Conservation (phyloP, 2,888 invertebrate genomes). For the Drosophila parthenogenetica region DNA sequence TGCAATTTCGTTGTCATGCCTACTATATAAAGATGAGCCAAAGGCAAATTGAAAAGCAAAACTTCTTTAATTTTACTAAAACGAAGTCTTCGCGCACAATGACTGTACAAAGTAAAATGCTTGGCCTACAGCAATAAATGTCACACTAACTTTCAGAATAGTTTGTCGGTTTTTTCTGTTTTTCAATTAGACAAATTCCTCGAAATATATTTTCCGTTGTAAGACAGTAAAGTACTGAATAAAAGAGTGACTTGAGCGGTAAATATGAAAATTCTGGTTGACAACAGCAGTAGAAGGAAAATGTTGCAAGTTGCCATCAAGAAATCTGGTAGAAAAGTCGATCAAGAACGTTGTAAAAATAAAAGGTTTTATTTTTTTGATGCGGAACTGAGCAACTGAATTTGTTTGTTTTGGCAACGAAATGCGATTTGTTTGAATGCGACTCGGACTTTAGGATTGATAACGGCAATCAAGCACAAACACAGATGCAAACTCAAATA, state of each 20-base stretch:
- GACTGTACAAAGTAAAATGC: constrained; percentile 59
- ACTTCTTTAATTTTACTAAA: constrained; percentile 78
- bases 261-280: constrained; percentile 32
- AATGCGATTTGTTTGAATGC: constrained; percentile 4
- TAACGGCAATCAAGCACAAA: constrained; percentile 46
- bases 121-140: constrained; percentile 77
- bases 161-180: constrained; percentile 47
- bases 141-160: constrained; percentile 66
- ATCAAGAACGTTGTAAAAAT: constrained; percentile 46
- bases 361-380: constrained; percentile 19
- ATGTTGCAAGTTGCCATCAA: constrained; percentile 10
- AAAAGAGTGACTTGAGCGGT: constrained; percentile 8
- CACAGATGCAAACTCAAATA: constrained; percentile 28
- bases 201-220: neutral
- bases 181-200: constrained; percentile 68
- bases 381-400: constrained; percentile 14
- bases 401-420: constrained; percentile 30
- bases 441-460: constrained; percentile 41
- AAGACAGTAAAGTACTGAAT: neutral
- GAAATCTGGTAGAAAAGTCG: constrained; percentile 26
- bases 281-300: constrained; percentile 40
- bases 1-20: constrained; percentile 37
- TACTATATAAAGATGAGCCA: constrained; percentile 33
- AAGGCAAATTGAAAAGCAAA: constrained; percentile 69
- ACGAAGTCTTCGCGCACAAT: constrained; percentile 37